A percentile compares a stretch with the other conserved stretches of the same genome.
Evolutionary conservation across 2,113 vertebrate genomes (phyloP).

Genomic region (Etheostoma spectabile): DNA sequence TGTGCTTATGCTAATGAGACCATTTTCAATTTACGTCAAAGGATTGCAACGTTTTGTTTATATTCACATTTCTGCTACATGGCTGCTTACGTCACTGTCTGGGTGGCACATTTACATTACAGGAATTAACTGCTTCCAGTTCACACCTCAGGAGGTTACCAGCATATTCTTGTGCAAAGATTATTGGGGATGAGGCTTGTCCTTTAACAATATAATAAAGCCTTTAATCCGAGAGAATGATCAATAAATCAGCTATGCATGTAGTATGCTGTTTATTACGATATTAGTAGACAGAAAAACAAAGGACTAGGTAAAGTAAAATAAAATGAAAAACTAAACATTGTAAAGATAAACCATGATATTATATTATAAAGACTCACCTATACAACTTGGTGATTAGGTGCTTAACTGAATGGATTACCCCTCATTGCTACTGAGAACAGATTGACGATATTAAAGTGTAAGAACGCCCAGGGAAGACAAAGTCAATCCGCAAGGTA

Average conservation of each 20-base stretch:
- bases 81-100: neutral
- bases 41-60: neutral
- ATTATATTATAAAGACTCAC: neutral
- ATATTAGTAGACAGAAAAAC: neutral
- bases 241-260: neutral
- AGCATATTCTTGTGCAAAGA: neutral
- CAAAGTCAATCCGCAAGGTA: neutral
- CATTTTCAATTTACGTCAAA: constrained; percentile 1
- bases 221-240: neutral
- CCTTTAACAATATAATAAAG: neutral
- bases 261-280: neutral
- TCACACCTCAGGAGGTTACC: neutral
- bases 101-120: constrained; percentile 9
- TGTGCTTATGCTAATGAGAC: too few species aligned
- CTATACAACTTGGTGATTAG: neutral
- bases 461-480: neutral
- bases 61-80: constrained; percentile 19
- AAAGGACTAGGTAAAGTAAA: neutral
- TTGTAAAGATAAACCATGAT: too few species aligned
- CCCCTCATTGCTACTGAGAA: neutral
- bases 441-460: neutral
- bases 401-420: neutral
- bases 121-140: neutral
- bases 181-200: neutral
- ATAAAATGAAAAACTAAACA: neutral